phyloP scores from a whole-genome alignment of 2,888 invertebrate species.

The Pollenia angustigena region DNA sequence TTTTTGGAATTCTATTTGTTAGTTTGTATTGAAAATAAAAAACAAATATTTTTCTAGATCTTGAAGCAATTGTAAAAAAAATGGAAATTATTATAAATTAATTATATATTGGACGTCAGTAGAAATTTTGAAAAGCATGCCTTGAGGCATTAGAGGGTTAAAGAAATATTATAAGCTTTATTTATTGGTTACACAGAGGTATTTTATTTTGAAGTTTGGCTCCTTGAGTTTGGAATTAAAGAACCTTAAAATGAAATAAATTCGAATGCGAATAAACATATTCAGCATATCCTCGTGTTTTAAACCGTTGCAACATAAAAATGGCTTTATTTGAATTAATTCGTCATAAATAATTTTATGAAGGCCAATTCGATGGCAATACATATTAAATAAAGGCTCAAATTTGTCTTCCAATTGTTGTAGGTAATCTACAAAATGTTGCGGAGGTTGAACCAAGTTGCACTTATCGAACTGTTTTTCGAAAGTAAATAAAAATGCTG shows the following conservation, averaged over 20 bases:
- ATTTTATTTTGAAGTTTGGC: not conserved
- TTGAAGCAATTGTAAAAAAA: no score
- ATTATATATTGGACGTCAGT: no score
- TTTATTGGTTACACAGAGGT: not conserved
- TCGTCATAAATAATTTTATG: slow-evolving; percentile 2
- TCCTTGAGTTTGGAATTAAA: slow-evolving; percentile 23
- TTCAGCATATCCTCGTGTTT: not conserved
- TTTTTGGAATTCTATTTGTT: no score
- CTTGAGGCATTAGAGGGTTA: no score
- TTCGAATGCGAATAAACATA: no score
- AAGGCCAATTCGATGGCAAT: not conserved
- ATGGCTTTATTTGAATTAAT: not conserved
- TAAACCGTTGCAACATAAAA: not conserved
- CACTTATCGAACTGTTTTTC: slow-evolving; percentile 56
- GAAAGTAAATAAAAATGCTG: slow-evolving; percentile 41
- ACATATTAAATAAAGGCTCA: slow-evolving; percentile 2
- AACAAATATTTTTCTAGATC: no score
- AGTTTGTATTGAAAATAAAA: no score
- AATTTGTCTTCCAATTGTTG: not conserved
- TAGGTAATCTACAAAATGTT: not conserved
- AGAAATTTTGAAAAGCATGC: no score
- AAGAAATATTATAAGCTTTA: not conserved
- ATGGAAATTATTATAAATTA: no score
- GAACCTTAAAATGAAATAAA: not conserved
- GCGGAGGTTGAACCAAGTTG: slow-evolving; percentile 23